Percentiles rank a stretch among this genome's conserved stretches.
These are phyloP conservation scores for Oxyscelio sp. DNA, from an alignment of 2,888 invertebrate species.

Conservation along the genomic window DNA sequence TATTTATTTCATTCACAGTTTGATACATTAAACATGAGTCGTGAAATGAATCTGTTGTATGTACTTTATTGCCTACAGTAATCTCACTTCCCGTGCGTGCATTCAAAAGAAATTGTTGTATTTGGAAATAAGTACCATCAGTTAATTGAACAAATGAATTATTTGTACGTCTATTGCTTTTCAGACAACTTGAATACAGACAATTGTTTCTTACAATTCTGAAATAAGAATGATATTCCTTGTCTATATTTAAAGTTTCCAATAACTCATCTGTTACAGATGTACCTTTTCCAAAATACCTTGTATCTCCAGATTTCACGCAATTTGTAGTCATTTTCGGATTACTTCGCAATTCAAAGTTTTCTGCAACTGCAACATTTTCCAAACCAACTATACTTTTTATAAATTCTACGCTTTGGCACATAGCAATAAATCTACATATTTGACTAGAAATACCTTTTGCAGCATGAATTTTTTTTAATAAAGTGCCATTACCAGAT, in stretches of 20 bases:
- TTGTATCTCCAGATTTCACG: not conserved
- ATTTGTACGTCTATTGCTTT: constrained; percentile 1
- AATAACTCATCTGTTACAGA: not conserved
- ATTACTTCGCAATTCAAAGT: not conserved
- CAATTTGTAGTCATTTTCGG: constrained; percentile 4
- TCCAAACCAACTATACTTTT: not conserved
- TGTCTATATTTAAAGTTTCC: not conserved
- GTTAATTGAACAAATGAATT: too few relatives aligned
- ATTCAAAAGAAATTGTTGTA: constrained; percentile 17
- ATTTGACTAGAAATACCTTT: not conserved
- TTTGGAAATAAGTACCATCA: not conserved
- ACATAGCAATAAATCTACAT: not conserved
- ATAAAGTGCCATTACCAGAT: too few relatives aligned
- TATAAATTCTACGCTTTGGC: not conserved
- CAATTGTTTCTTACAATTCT: constrained; percentile 10
- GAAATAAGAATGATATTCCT: not conserved
- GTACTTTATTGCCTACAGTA: not conserved
- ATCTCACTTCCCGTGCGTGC: not conserved
- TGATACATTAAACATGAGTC: not conserved
- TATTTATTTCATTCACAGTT: constrained; percentile 2
- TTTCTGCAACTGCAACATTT: constrained; percentile 2
- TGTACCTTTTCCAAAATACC: constrained; percentile 12
- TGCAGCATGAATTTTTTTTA: too few relatives aligned
- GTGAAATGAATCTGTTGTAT: not conserved
- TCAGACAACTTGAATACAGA: not conserved